phyloP scores from a whole-genome alignment of 2,113 vertebrate genomes.

The Alaudala cheleensis region DNA sequence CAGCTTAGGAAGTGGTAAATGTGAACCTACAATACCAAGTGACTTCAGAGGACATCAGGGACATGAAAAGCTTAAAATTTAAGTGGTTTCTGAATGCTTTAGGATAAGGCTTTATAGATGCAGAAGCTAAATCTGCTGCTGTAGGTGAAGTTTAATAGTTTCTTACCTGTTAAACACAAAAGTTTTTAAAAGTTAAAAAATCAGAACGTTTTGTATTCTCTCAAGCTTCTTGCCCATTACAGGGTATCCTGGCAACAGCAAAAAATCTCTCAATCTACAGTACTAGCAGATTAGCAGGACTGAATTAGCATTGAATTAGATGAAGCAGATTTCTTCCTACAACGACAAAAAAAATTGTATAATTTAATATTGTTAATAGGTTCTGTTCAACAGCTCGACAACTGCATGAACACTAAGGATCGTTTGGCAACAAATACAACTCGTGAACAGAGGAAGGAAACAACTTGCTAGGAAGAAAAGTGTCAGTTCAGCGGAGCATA shows the following conservation, averaged over 20 bases:
- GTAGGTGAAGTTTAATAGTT: constrained; percentile 20
- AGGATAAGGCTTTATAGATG: background rate
- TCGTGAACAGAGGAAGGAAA: background rate
- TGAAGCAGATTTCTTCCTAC: constrained; percentile 67
- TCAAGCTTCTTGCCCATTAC: constrained; percentile 93
- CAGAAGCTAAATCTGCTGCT: background rate
- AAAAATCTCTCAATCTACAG: constrained; percentile 69
- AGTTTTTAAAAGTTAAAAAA: constrained; percentile 83
- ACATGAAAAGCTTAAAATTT: background rate
- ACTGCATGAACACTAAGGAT: background rate
- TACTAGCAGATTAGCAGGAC: constrained; percentile 68
- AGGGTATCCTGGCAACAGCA: constrained; percentile 80
- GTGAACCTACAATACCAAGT: background rate
- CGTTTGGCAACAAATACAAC: background rate
- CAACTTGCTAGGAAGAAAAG: background rate
- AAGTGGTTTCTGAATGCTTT: background rate
- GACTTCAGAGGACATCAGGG: background rate
- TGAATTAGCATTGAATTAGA: constrained; percentile 57
- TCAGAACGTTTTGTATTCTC: constrained; percentile 80
- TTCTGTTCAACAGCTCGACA: background rate
- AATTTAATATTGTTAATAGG: constrained; percentile 9
- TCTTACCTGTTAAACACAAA: constrained; percentile 86
- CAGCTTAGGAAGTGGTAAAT: background rate
- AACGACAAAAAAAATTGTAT: constrained; percentile 48
- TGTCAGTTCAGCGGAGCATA: background rate